A percentile compares a stretch with the other conserved stretches of the same genome.
Conservation (phyloP, 2,888 invertebrate species). For the Trachelus tabidus region DNA sequence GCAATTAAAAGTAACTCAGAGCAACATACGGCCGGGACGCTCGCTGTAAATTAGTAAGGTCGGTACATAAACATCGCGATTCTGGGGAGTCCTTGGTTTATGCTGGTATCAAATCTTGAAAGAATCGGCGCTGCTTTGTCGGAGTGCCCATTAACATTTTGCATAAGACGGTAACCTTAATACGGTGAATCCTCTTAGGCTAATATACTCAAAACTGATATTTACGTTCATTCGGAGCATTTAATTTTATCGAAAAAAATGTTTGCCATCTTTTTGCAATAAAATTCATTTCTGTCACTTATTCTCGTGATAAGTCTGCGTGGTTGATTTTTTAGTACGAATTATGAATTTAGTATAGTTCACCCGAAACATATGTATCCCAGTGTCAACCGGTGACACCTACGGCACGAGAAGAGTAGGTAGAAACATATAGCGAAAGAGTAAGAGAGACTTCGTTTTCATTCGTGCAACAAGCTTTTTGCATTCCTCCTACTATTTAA, state of each 20-base stretch:
- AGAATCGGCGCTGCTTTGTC: background rate
- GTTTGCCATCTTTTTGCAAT: background rate
- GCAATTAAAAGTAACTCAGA: constrained; percentile 31
- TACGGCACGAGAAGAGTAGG: constrained; percentile 9
- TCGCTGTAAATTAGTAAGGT: constrained; percentile 14
- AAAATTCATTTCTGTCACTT: background rate
- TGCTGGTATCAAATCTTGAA: constrained; percentile 2
- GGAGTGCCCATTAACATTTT: background rate
- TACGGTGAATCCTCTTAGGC: background rate
- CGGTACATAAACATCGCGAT: constrained; percentile 21
- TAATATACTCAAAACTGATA: background rate
- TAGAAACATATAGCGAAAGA: background rate
- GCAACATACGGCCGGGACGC: constrained; percentile 16
- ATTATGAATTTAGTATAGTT: constrained; percentile 37
- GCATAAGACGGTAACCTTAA: background rate
- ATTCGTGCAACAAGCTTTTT: constrained; percentile 28
- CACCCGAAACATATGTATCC: constrained; percentile 2
- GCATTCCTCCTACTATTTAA: constrained; percentile 43
- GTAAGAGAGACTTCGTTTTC: constrained; percentile 8
- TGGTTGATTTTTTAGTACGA: background rate
- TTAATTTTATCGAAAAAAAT: background rate
- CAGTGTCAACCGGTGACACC: constrained; percentile 23
- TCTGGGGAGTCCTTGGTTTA: constrained; percentile 19
- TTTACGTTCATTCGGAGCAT: background rate
- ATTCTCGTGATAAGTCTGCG: background rate